These are phyloP conservation scores for Tetragnatha versicolor DNA, from an alignment of 1,140 invertebrate genomes.

Conservation along the genomic window DNA sequence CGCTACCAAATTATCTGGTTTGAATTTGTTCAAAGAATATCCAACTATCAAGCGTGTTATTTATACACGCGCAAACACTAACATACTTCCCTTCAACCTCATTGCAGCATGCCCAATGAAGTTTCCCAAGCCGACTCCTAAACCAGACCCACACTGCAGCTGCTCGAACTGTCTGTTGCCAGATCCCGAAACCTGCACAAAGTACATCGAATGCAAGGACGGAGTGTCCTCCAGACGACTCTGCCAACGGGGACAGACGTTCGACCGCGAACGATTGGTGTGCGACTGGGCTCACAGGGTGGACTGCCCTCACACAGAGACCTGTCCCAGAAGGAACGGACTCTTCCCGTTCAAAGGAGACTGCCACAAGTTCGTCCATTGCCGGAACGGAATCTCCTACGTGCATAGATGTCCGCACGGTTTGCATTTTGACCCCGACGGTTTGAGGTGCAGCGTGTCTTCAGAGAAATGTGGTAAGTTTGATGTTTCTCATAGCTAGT, in stretches of 20 bases:
- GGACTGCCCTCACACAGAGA: conserved; percentile 10
- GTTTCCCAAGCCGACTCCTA: not conserved
- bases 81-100: too few relatives aligned
- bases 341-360: conserved; percentile 24
- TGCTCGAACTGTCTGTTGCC: conserved; percentile 16
- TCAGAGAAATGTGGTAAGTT: conserved; percentile 30
- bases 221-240: not conserved
- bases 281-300: conserved; percentile 66
- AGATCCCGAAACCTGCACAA: not conserved
- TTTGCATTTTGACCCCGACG: conserved; percentile 25
- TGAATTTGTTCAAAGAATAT: not conserved
- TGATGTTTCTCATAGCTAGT: too few relatives aligned
- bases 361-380: conserved; percentile 58
- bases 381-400: conserved; percentile 57
- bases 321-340: conserved; percentile 27
- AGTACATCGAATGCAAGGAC: conserved; percentile 25
- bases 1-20: too few relatives aligned
- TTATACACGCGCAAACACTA: too few relatives aligned
- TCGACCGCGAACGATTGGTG: conserved; percentile 63
- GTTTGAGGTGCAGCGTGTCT: not conserved
- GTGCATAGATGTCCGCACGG: conserved; percentile 57
- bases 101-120: too few relatives aligned
- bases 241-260: conserved; percentile 68
- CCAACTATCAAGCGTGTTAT: too few relatives aligned
- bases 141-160: not conserved